Conservation (phyloP, 2,888 invertebrate genomes). For the Lacanobia oleracea region DNA sequence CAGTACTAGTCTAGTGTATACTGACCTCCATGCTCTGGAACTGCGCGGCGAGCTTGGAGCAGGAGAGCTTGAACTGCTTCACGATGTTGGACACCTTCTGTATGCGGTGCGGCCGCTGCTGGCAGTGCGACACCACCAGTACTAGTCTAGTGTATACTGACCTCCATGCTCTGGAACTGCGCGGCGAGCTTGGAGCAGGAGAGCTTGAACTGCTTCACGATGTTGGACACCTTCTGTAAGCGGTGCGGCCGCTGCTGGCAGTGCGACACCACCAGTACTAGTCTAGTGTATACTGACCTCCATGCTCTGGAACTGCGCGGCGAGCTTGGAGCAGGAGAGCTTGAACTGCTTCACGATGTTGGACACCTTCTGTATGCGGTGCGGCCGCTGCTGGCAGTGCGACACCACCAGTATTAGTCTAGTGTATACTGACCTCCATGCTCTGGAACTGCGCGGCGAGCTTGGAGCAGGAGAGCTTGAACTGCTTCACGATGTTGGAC, state of each 20-base stretch:
- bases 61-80: constrained; percentile 99
- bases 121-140: constrained; percentile 98
- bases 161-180: constrained; percentile 99
- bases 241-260: constrained; percentile 98
- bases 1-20: constrained; percentile 56
- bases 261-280: constrained; percentile 97
- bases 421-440: constrained; percentile 94
- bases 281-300: constrained; percentile 91
- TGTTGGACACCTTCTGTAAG: constrained; percentile 99
- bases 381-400: constrained; percentile 97
- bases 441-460: constrained; percentile 99
- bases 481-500: constrained; percentile 99
- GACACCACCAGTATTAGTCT: constrained; percentile 95
- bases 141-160: constrained; percentile 73
- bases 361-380: constrained; percentile 99
- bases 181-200: constrained; percentile 99
- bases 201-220: constrained; percentile 99
- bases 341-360: constrained; percentile 99
- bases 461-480: constrained; percentile 99
- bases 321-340: constrained; percentile 98
- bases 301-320: constrained; percentile 99
- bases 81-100: constrained; percentile 99
- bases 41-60: constrained; percentile 98
- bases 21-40: constrained; percentile 99
- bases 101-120: constrained; percentile 97